Conservation (phyloP, 2,888 invertebrate genomes). For the Apamea sordens region DNA sequence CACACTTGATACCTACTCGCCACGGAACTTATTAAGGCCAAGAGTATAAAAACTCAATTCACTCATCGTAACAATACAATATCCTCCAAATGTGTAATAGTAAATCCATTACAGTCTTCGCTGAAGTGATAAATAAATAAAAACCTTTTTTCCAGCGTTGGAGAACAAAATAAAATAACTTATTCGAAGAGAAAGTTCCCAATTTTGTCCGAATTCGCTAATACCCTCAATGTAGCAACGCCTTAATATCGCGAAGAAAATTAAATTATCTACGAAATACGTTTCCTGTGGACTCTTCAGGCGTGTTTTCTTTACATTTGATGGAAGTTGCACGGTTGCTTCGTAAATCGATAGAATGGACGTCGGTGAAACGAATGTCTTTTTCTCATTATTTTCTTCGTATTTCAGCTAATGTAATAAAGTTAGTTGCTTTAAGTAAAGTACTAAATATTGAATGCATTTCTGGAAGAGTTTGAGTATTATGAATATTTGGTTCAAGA, state of each 20-base stretch:
- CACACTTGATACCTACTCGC: conserved; percentile 41
- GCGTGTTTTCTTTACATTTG: conserved; percentile 64
- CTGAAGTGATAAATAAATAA: conserved; percentile 59
- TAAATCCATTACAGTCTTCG: conserved; percentile 51
- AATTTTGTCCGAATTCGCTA: conserved; percentile 61
- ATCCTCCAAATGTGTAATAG: conserved; percentile 41
- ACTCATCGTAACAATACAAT: conserved; percentile 32
- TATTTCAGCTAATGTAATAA: conserved; percentile 7
- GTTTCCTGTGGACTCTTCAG: conserved; percentile 54
- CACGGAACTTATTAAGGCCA: conserved; percentile 36
- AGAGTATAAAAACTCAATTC: conserved; percentile 41
- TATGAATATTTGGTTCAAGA: background rate
- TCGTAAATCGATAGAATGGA: conserved; percentile 47
- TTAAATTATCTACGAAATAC: conserved; percentile 72
- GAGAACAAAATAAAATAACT: conserved; percentile 57
- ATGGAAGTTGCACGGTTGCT: conserved; percentile 56
- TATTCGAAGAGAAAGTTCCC: conserved; percentile 50
- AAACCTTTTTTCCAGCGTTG: conserved; percentile 46
- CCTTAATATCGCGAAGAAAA: conserved; percentile 65
- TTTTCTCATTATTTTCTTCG: conserved; percentile 11
- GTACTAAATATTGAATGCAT: background rate
- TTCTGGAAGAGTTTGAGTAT: background rate
- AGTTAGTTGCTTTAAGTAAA: background rate
- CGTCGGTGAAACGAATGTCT: conserved; percentile 5
- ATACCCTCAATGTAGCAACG: conserved; percentile 60